These are phyloP conservation scores for Pagetopsis macropterus DNA, from an alignment of 2,797 vertebrate genomes.

Conservation along the genomic window DNA sequence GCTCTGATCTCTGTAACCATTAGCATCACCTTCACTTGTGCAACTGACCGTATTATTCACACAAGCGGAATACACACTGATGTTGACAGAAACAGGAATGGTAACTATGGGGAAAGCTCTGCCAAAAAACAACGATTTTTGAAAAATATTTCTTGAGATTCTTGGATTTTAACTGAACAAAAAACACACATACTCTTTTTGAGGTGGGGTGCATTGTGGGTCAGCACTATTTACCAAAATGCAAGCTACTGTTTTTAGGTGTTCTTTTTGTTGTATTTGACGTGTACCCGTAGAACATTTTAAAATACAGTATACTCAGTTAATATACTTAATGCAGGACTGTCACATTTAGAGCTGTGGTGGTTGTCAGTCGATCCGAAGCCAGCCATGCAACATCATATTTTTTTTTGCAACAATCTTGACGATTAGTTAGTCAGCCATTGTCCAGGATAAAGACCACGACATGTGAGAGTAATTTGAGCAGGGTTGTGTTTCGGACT, in stretches of 20 bases:
- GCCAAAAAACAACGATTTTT: neutral
- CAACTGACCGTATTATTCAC: conserved; percentile 11
- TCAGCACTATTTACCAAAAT: neutral
- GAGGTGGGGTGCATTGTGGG: neutral
- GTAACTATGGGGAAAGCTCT: neutral
- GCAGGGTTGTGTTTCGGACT: accelerated
- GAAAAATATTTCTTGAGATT: neutral
- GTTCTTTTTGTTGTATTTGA: no score
- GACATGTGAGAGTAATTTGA: neutral
- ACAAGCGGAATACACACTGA: neutral
- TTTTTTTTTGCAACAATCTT: neutral
- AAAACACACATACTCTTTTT: neutral
- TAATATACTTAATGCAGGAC: no score
- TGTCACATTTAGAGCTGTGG: no score
- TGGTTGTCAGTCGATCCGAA: no score
- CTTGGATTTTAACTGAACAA: neutral
- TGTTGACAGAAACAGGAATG: neutral
- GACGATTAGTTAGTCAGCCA: accelerated
- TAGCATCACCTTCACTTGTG: neutral
- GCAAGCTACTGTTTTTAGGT: neutral
- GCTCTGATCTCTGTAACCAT: conserved; percentile 12
- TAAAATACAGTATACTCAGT: no score
- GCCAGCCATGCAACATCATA: neutral
- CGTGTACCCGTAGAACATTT: no score
- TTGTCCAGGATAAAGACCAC: neutral